Percentiles rank a stretch among this genome's conserved stretches.
phyloP scores from a whole-genome alignment of 2,797 vertebrate genomes.

The Phoeniculus purpureus region DNA sequence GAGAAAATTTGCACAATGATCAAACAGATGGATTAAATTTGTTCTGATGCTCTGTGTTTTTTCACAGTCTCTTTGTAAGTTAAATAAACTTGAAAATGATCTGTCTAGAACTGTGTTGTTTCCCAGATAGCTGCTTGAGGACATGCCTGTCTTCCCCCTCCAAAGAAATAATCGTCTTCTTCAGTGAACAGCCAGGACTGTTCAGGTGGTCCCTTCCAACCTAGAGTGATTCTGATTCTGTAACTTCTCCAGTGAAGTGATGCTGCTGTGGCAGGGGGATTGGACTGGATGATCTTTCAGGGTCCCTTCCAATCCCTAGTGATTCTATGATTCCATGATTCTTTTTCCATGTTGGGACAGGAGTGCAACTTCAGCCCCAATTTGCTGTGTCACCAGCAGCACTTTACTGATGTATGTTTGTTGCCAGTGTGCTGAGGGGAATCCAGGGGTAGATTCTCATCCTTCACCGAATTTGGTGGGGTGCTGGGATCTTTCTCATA shows the following conservation, averaged over 20 bases:
- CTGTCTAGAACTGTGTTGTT: conserved; percentile 59
- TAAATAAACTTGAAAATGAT: conserved; percentile 69
- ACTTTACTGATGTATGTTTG: background rate
- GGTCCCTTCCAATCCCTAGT: too few relatives aligned
- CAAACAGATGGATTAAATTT: conserved; percentile 71
- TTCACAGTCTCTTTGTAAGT: conserved; percentile 66
- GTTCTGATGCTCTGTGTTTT: conserved; percentile 65
- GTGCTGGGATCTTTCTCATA: background rate
- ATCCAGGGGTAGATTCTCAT: background rate
- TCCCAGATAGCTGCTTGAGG: conserved; percentile 52
- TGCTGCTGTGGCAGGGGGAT: too few relatives aligned
- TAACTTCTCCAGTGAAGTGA: too few relatives aligned
- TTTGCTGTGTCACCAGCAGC: background rate
- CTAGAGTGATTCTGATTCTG: too few relatives aligned
- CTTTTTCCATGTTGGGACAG: background rate
- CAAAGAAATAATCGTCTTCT: conserved; percentile 15
- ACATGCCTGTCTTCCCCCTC: conserved; percentile 30
- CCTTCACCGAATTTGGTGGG: background rate
- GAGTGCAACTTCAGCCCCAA: background rate
- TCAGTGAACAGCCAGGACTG: conserved; percentile 7
- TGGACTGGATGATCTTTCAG: too few relatives aligned
- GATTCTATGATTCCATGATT: too few relatives aligned
- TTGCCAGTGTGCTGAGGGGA: background rate
- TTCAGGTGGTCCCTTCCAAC: too few relatives aligned
- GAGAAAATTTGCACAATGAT: conserved; percentile 55